These are phyloP conservation scores for Chlorospingus semifuscus DNA, from an alignment of 2,797 vertebrate genomes.

Conservation along the genomic window DNA sequence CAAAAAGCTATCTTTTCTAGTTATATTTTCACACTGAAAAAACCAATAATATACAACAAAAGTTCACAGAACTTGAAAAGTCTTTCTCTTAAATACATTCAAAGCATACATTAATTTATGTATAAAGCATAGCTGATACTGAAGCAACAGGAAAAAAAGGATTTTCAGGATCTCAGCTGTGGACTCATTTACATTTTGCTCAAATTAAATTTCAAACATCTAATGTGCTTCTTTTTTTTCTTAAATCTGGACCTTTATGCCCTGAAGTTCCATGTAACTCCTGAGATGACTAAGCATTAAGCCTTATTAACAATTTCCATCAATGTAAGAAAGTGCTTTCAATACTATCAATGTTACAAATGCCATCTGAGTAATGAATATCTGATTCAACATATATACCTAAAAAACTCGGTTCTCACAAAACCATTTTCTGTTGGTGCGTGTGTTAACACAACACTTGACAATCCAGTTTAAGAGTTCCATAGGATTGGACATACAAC, in stretches of 20 bases:
- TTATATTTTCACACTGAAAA: not conserved
- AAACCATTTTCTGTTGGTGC: not conserved
- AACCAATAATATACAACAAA: not conserved
- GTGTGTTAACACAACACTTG: not conserved
- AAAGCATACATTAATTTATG: not conserved
- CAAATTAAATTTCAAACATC: not conserved
- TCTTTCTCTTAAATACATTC: not conserved
- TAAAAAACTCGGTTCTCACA: not conserved
- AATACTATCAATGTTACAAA: not conserved
- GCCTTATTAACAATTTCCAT: not conserved
- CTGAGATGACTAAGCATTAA: not conserved
- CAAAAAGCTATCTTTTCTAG: not conserved
- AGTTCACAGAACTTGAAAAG: not conserved
- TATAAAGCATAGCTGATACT: not conserved
- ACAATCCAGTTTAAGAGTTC: not conserved
- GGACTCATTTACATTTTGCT: not conserved
- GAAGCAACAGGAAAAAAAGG: not conserved
- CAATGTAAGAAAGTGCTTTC: not conserved
- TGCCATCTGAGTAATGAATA: not conserved
- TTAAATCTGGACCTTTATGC: not conserved
- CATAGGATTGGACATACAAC: rapidly evolving
- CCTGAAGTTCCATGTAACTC: not conserved
- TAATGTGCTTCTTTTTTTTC: not conserved
- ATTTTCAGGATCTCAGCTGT: not conserved
- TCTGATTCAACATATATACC: not conserved